These are phyloP conservation scores for Lasioglossum oenotherae DNA, from an alignment of 2,888 invertebrate species.

Conservation along the genomic window DNA sequence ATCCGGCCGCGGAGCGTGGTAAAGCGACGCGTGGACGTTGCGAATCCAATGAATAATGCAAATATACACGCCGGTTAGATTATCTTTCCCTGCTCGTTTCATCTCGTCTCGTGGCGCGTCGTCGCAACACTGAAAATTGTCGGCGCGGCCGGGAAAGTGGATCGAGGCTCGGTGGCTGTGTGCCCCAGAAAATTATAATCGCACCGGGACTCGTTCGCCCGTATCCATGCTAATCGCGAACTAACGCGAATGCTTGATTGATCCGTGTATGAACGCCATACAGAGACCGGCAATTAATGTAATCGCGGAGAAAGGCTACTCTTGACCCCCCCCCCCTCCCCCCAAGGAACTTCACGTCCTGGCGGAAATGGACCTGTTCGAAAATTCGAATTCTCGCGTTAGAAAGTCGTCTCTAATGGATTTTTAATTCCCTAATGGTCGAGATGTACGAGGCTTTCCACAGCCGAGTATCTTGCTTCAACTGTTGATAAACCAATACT, in stretches of 20 bases:
- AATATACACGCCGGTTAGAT: constrained; percentile 42
- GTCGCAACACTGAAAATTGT: constrained; percentile 30
- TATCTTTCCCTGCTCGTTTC: constrained; percentile 28
- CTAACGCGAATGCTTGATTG: constrained; percentile 17
- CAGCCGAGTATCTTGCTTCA: not conserved
- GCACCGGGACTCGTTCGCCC: constrained; percentile 8
- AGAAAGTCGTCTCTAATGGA: not conserved
- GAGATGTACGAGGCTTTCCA: not conserved
- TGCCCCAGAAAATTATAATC: constrained; percentile 54
- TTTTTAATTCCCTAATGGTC: not conserved
- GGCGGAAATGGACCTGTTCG: not conserved
- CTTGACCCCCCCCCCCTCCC: too few relatives aligned
- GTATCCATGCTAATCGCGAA: constrained; percentile 29
- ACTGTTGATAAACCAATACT: not conserved
- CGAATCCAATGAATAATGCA: constrained; percentile 66
- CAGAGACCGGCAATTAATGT: constrained; percentile 11
- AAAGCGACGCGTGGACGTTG: constrained; percentile 53
- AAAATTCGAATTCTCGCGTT: constrained; percentile 4
- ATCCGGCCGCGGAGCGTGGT: constrained; percentile 60
- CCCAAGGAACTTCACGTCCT: not conserved
- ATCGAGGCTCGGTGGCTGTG: constrained; percentile 58
- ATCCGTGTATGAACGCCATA: not conserved
- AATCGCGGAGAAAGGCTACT: constrained; percentile 2
- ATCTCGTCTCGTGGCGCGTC: constrained; percentile 1
- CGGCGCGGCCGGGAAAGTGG: constrained; percentile 61